A percentile compares a stretch with the other conserved stretches of the same genome.
Evolutionary conservation across 2,888 invertebrate species (phyloP).

Genomic region (Cephalotes varians): DNA sequence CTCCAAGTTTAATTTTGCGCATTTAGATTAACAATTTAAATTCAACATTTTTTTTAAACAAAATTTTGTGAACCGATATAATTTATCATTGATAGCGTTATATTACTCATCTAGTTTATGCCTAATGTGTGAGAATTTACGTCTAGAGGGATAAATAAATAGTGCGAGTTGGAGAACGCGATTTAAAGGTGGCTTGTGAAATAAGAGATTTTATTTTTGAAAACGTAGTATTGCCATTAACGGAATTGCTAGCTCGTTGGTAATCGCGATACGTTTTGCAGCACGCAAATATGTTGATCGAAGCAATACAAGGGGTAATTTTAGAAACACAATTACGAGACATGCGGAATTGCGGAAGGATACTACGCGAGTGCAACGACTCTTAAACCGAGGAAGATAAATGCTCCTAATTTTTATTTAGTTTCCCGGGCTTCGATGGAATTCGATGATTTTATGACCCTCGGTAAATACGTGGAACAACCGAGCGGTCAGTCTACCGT

Average conservation of each 20-base stretch:
- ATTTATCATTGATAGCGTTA: neutral
- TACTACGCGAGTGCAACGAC: constrained; percentile 15
- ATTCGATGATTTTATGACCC: constrained; percentile 71
- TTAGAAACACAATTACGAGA: constrained; percentile 1
- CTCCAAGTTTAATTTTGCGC: neutral
- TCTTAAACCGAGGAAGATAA: constrained; percentile 25
- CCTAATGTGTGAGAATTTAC: neutral
- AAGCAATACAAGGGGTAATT: neutral
- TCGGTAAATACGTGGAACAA: constrained; percentile 64
- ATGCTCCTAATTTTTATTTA: constrained; percentile 19
- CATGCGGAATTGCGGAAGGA: constrained; percentile 21
- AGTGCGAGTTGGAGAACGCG: neutral
- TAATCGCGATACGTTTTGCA: neutral
- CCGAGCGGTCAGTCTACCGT: constrained; percentile 71
- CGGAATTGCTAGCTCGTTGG: neutral
- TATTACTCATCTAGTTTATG: neutral
- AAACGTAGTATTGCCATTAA: neutral
- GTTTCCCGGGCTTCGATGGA: constrained; percentile 55
- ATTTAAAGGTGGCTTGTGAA: neutral
- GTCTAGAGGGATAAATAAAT: constrained; percentile 49
- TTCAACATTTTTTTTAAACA: neutral
- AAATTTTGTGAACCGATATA: neutral
- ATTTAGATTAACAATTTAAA: neutral
- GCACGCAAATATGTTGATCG: constrained; percentile 4
- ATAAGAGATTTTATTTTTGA: constrained; percentile 10